These are phyloP conservation scores for Polia nebulosa DNA, from an alignment of 2,888 invertebrate genomes.

Conservation along the genomic window DNA sequence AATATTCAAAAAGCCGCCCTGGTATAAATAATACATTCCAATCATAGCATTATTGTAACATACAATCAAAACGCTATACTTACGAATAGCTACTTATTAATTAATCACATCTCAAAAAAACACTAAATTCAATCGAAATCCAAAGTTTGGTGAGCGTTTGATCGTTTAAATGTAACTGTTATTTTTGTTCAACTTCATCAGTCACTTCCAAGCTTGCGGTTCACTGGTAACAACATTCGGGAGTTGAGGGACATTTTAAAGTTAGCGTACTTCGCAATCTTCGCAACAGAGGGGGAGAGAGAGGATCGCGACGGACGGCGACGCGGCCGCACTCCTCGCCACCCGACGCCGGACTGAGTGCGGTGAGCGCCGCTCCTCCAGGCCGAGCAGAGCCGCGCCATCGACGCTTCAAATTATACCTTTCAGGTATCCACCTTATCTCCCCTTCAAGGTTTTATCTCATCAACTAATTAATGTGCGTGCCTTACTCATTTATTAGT, in stretches of 20 bases:
- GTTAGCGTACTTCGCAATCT: constrained; percentile 78
- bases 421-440: constrained; percentile 76
- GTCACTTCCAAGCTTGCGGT: constrained; percentile 77
- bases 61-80: constrained; percentile 59
- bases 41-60: background rate
- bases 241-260: constrained; percentile 81
- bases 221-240: constrained; percentile 72
- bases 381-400: constrained; percentile 66
- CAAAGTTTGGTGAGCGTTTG: constrained; percentile 73
- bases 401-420: constrained; percentile 70
- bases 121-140: constrained; percentile 81
- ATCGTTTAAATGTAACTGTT: constrained; percentile 63
- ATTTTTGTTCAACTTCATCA: constrained; percentile 75
- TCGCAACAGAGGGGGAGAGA: constrained; percentile 61
- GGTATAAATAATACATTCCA: constrained; percentile 6
- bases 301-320: constrained; percentile 59
- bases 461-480: constrained; percentile 71
- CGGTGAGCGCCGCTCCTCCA: constrained; percentile 48
- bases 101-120: constrained; percentile 86
- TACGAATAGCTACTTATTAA: constrained; percentile 74
- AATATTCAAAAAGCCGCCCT: background rate
- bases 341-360: constrained; percentile 74
- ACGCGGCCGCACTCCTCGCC: constrained; percentile 70
- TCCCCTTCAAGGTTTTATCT: constrained; percentile 69
- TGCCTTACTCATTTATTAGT: constrained; percentile 66